Conservation (phyloP, 2,888 invertebrate genomes). For the Anoplius nigerrimus region DNA sequence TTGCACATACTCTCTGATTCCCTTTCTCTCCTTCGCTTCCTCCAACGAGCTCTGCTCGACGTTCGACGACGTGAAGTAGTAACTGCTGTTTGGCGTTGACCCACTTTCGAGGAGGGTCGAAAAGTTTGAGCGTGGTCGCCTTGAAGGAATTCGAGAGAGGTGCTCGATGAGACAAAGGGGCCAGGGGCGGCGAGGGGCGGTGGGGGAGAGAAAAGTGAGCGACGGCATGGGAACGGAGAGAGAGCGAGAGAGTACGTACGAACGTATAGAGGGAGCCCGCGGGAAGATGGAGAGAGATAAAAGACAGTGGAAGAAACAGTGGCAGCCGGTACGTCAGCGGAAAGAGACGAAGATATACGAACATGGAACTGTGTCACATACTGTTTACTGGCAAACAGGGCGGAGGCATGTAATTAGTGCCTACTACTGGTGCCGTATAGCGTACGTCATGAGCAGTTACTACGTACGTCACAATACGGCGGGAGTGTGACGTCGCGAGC, state of each 20-base stretch:
- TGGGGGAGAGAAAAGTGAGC: not conserved
- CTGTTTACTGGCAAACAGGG: slow-evolving; percentile 30
- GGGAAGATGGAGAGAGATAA: slow-evolving; percentile 11
- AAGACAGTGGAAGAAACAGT: too few relatives aligned
- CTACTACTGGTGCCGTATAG: slow-evolving; percentile 7
- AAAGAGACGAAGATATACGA: slow-evolving; percentile 8
- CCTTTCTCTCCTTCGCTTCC: slow-evolving; percentile 1
- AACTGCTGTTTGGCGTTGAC: slow-evolving; percentile 34
- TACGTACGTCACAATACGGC: slow-evolving; percentile 11
- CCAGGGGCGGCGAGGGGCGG: not conserved
- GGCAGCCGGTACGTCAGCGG: too few relatives aligned
- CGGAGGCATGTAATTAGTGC: slow-evolving; percentile 26
- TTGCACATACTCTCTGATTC: too few relatives aligned
- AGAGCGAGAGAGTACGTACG: slow-evolving; percentile 4
- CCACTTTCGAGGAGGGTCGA: slow-evolving; percentile 30
- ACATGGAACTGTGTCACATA: slow-evolving; percentile 9
- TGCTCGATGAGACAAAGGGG: not conserved
- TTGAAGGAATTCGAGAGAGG: slow-evolving; percentile 13
- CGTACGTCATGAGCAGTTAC: slow-evolving; percentile 28
- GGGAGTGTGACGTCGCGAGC: slow-evolving; percentile 27
- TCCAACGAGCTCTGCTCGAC: too few relatives aligned
- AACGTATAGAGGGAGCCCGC: too few relatives aligned
- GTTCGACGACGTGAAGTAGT: slow-evolving; percentile 29
- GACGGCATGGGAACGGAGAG: not conserved
- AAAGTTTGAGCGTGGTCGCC: slow-evolving; percentile 30